phyloP scores from a whole-genome alignment of 2,888 invertebrate species.

The Camptogramma bilineatum region DNA sequence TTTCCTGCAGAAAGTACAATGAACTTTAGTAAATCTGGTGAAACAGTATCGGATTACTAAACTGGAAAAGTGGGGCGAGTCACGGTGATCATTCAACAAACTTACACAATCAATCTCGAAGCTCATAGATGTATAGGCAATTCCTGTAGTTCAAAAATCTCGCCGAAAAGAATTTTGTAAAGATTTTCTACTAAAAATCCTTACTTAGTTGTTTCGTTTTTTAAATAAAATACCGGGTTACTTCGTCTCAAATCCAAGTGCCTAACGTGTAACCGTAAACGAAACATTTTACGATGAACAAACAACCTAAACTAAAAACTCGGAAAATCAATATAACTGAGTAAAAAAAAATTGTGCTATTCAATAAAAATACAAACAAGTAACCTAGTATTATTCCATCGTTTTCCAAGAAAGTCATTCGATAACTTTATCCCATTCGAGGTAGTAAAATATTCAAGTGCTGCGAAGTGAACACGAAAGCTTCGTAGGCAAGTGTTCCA shows the following conservation, averaged over 20 bases:
- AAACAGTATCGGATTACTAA: conserved; percentile 1
- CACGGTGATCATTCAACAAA: not conserved
- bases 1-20: not conserved
- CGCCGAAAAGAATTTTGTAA: too few relatives aligned
- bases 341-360: not conserved
- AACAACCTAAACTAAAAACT: too few relatives aligned
- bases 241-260: too few relatives aligned
- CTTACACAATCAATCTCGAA: not conserved
- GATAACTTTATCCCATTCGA: conserved; percentile 31
- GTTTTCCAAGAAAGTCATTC: conserved; percentile 26
- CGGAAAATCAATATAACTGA: not conserved
- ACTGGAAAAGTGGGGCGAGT: not conserved
- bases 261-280: too few relatives aligned
- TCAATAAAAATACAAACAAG: not conserved
- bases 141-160: too few relatives aligned
- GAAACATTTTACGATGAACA: too few relatives aligned
- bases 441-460: conserved; percentile 39
- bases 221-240: too few relatives aligned
- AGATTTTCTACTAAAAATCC: too few relatives aligned
- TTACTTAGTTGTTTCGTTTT: too few relatives aligned
- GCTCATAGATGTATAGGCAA: not conserved
- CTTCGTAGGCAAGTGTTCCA: conserved; percentile 10
- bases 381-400: not conserved
- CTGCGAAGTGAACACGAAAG: conserved; percentile 4
- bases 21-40: conserved; percentile 1